phyloP scores from a whole-genome alignment of 2,888 invertebrate genomes.

The Taenaris catops region DNA sequence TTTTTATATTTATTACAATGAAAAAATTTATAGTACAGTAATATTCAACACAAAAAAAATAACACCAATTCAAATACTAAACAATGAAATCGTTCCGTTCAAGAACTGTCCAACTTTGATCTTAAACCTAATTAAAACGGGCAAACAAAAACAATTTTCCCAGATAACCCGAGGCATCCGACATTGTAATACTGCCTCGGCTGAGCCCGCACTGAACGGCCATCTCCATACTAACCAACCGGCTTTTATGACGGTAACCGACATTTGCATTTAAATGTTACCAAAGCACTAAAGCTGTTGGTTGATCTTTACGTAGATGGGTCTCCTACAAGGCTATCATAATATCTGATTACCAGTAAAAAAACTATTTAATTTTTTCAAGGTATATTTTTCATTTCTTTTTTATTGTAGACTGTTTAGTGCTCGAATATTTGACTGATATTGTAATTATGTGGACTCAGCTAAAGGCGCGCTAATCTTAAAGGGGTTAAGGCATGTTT shows the following conservation, averaged over 20 bases:
- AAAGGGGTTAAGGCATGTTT: no score
- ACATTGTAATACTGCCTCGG: slow-evolving; percentile 16
- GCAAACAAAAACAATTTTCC: slow-evolving; percentile 26
- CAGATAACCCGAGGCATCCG: slow-evolving; percentile 22
- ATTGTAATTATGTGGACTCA: no score
- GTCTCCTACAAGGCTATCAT: background rate
- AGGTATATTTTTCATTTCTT: no score
- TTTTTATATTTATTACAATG: no score
- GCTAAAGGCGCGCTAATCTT: no score
- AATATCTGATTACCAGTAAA: background rate
- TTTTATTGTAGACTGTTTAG: no score
- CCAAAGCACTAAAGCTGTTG: background rate
- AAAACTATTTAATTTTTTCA: no score
- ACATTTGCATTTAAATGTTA: slow-evolving; percentile 8
- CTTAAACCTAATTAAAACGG: slow-evolving; percentile 23
- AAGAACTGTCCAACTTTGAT: slow-evolving; percentile 17
- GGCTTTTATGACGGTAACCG: slow-evolving; percentile 14
- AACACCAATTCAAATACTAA: no score
- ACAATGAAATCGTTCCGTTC: slow-evolving; percentile 1
- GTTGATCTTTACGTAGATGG: background rate
- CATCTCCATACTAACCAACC: slow-evolving; percentile 18
- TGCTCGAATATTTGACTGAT: no score
- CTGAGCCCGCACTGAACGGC: slow-evolving; percentile 8
- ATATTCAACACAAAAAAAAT: no score
- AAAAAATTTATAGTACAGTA: no score